Evolutionary conservation across 1,140 invertebrate genomes (phyloP).

Genomic region (Sinella curviseta): DNA sequence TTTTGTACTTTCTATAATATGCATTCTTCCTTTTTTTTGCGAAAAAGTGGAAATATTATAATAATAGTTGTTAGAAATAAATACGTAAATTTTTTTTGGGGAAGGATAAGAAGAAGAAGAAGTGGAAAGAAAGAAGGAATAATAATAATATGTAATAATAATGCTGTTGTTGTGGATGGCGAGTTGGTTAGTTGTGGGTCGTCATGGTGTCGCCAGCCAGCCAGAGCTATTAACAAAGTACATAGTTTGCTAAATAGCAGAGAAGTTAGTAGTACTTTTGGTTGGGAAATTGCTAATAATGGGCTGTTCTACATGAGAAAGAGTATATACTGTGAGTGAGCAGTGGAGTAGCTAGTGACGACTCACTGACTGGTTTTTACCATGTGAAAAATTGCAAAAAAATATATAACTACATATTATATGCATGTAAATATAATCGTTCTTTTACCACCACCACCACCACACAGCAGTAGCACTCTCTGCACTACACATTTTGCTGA

Average conservation of each 20-base stretch:
- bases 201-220: slow-evolving; percentile 10
- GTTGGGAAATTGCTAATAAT: neutral
- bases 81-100: neutral
- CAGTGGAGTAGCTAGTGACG: too few relatives aligned
- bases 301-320: neutral
- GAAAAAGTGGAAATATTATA: too few relatives aligned
- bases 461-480: too few relatives aligned
- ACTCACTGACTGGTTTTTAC: slow-evolving; percentile 12
- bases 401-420: too few relatives aligned
- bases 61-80: too few relatives aligned
- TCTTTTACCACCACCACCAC: too few relatives aligned
- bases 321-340: neutral
- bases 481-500: too few relatives aligned
- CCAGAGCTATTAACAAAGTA: neutral
- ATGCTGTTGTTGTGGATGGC: neutral
- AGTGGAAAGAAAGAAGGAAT: too few relatives aligned
- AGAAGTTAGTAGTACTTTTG: neutral
- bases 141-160: neutral
- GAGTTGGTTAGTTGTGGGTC: neutral
- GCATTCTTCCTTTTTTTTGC: too few relatives aligned
- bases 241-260: neutral
- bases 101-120: too few relatives aligned
- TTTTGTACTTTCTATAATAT: too few relatives aligned
- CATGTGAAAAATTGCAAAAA: neutral
- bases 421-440: too few relatives aligned